Evolutionary conservation across 2,113 vertebrate species (phyloP).

Genomic region (Uropsilus gracilis): DNA sequence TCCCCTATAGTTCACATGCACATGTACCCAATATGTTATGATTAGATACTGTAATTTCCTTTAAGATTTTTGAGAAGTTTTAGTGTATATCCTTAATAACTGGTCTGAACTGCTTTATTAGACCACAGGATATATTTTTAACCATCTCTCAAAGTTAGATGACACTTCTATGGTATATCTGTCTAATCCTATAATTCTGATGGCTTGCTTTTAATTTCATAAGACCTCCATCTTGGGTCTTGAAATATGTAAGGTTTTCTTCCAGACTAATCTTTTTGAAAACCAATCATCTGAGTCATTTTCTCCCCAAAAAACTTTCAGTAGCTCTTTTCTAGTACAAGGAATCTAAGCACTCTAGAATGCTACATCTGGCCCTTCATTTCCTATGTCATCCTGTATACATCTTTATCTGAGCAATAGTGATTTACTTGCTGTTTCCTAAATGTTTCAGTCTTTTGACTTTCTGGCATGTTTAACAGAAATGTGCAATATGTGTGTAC

Average conservation of each 20-base stretch:
- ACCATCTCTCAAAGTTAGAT: neutral
- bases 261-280: slow-evolving; percentile 4
- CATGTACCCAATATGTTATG: neutral
- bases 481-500: neutral
- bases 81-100: neutral
- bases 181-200: neutral
- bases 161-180: neutral
- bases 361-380: neutral
- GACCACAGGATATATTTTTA: neutral
- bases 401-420: neutral
- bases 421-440: neutral
- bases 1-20: neutral
- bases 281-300: neutral
- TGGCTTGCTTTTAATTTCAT: neutral
- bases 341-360: neutral
- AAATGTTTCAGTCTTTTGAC: neutral
- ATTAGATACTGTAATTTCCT: neutral
- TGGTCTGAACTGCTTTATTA: neutral
- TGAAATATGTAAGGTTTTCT: neutral
- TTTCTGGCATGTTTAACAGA: neutral
- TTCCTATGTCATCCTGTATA: neutral
- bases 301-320: neutral
- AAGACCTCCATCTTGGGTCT: neutral
- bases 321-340: neutral
- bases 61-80: neutral